Percentiles rank a stretch among this genome's conserved stretches.
Evolutionary conservation across 2,888 invertebrate species (phyloP).

Genomic region (Conistra vaccinii): DNA sequence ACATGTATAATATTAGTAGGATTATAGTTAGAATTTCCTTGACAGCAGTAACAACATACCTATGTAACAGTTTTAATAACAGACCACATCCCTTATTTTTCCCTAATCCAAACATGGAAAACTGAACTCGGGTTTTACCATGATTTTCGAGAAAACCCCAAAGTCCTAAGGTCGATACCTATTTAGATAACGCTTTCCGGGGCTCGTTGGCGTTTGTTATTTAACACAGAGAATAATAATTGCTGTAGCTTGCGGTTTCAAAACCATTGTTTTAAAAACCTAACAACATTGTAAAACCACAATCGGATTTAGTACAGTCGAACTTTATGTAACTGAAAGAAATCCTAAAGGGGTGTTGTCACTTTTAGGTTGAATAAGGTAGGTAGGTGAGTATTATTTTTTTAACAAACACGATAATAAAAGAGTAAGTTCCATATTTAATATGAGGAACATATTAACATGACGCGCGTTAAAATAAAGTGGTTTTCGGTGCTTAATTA

Average conservation of each 20-base stretch:
- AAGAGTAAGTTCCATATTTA: background rate
- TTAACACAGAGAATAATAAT: background rate
- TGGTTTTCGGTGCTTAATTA: background rate
- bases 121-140: background rate
- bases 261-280: conserved; percentile 11
- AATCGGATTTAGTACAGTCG: background rate
- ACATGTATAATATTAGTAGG: too few relatives aligned
- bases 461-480: background rate
- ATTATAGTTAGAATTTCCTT: background rate
- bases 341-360: background rate
- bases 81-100: conserved; percentile 1
- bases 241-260: conserved; percentile 21
- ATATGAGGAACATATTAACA: too few relatives aligned
- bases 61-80: background rate
- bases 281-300: background rate
- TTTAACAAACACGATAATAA: background rate
- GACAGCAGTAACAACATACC: too few relatives aligned
- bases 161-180: background rate
- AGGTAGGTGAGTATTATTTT: background rate
- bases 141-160: conserved; percentile 18
- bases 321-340: background rate
- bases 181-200: background rate
- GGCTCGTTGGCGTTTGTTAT: background rate
- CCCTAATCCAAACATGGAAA: conserved; percentile 27
- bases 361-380: background rate